Conservation (phyloP, 2,113 vertebrate genomes). For the Callorhinus ursinus region DNA sequence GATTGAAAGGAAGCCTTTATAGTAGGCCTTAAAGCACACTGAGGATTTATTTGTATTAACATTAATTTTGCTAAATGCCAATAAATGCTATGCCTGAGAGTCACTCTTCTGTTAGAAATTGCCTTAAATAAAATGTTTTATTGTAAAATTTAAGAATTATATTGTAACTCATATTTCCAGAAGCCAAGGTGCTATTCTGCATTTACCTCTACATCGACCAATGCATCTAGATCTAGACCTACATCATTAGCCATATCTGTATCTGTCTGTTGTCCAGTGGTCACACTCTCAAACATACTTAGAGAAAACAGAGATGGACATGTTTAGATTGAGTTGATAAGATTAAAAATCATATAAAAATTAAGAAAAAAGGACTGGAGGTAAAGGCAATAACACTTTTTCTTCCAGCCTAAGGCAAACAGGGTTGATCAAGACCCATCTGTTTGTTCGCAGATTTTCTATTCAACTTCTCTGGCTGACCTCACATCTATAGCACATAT, state of each 20-base stretch:
- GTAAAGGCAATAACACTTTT: neutral
- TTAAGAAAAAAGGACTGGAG: neutral
- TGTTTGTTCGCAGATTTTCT: slow-evolving; percentile 46
- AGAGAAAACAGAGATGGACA: neutral
- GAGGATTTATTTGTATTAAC: slow-evolving; percentile 47
- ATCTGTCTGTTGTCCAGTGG: neutral
- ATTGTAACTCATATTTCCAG: slow-evolving; percentile 37
- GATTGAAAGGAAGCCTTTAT: slow-evolving; percentile 24
- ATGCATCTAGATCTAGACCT: neutral
- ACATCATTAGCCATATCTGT: neutral
- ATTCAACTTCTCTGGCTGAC: neutral
- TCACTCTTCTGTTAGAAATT: slow-evolving; percentile 52
- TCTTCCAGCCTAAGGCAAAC: neutral
- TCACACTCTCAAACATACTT: slow-evolving; percentile 10
- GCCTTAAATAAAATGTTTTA: slow-evolving; percentile 16
- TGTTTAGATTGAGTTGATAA: slow-evolving; percentile 38
- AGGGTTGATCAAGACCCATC: neutral
- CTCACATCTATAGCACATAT: neutral
- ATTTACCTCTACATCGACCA: neutral
- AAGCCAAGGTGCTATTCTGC: slow-evolving; percentile 54
- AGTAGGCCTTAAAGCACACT: slow-evolving; percentile 26
- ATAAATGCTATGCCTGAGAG: slow-evolving; percentile 16
- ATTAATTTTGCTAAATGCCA: slow-evolving; percentile 46
- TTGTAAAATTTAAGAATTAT: slow-evolving; percentile 59
- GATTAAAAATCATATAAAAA: neutral